These are phyloP conservation scores for Rhegmatorhina hoffmannsi DNA, from an alignment of 2,113 vertebrate genomes.

Conservation along the genomic window DNA sequence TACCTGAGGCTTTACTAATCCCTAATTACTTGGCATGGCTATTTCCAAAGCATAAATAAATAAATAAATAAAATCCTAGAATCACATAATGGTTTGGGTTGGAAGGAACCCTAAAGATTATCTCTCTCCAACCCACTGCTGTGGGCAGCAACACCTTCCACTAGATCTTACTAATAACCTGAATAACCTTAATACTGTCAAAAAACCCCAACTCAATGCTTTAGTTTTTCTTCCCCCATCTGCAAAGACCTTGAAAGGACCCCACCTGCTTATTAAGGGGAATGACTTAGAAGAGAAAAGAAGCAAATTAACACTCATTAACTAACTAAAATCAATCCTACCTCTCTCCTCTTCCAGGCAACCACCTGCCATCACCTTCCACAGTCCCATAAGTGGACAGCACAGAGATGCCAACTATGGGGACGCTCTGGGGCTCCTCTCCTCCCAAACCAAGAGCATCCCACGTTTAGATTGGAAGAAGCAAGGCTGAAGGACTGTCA, in stretches of 20 bases:
- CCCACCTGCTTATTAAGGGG: constrained; percentile 4
- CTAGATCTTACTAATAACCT: not conserved
- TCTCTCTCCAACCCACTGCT: not conserved
- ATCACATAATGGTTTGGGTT: not conserved
- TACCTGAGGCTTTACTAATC: not conserved
- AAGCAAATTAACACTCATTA: constrained; percentile 1
- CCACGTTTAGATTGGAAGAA: not conserved
- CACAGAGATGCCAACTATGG: accelerated
- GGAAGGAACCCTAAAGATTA: not conserved
- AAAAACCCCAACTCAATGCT: not conserved
- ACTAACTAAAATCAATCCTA: not conserved
- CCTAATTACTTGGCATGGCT: not conserved
- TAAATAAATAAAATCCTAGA: not conserved
- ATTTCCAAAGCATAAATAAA: not conserved
- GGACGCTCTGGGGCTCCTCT: not conserved
- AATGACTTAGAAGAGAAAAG: not conserved
- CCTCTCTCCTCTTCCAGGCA: not conserved
- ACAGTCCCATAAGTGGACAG: not conserved
- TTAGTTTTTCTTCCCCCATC: not conserved
- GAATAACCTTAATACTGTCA: not conserved
- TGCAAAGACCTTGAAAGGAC: constrained; percentile 10
- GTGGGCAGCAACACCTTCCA: not conserved
- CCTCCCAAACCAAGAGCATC: not conserved
- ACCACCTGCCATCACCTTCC: not conserved
- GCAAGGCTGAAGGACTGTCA: not conserved